Conservation (phyloP, 1,140 invertebrate species). For the Coboldia fuscipes region DNA sequence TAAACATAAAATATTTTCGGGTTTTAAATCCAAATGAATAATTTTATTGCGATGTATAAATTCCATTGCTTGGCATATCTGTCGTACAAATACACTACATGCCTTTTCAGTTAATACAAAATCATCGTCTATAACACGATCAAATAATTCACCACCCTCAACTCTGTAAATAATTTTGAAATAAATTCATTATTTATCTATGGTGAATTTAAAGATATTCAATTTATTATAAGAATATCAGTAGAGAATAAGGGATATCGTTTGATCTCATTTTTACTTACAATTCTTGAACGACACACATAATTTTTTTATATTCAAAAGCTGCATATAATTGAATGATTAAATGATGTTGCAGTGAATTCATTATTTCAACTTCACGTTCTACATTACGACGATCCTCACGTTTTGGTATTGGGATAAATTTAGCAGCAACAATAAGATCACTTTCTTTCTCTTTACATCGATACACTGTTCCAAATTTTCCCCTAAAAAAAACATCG, state of each 20-base stretch:
- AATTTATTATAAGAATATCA: background rate
- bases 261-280: constrained; percentile 32
- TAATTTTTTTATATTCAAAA: constrained; percentile 76
- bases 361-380: constrained; percentile 93
- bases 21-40: constrained; percentile 93
- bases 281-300: constrained; percentile 91
- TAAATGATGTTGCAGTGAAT: constrained; percentile 73
- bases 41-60: constrained; percentile 92
- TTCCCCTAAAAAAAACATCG: constrained; percentile 48
- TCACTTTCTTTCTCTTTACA: constrained; percentile 68
- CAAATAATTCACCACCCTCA: constrained; percentile 92
- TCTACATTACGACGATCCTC: constrained; percentile 82
- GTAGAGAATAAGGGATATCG: background rate
- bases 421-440: constrained; percentile 76
- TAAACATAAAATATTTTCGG: constrained; percentile 92
- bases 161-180: constrained; percentile 38
- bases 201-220: background rate
- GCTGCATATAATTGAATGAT: constrained; percentile 93
- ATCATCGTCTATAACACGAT: constrained; percentile 93
- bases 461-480: constrained; percentile 92
- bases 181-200: background rate
- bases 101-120: constrained; percentile 90
- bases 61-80: constrained; percentile 91
- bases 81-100: constrained; percentile 86
- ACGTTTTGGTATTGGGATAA: constrained; percentile 61